Evolutionary conservation across 2,888 invertebrate genomes (phyloP), one percentile per base, ranked within the genome.

Genomic region (Thecophora atra): DNA sequence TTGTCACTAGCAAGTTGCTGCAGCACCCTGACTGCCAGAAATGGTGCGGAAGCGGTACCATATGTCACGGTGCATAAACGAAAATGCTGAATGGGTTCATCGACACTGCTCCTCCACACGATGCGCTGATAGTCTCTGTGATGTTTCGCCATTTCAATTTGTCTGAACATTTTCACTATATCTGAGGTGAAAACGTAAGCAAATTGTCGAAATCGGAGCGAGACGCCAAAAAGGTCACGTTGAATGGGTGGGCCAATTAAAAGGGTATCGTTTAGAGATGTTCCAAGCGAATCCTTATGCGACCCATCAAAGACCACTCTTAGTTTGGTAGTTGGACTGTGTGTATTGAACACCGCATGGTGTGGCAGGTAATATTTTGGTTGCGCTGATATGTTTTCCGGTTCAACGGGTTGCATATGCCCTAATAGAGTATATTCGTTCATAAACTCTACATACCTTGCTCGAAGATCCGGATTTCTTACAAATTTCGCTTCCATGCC

Each of bases 1-100:
- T 72, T 72, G 42, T 77, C 74, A 0, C 26, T n/a, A 0, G 76
- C 74, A 2, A 75, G n/a, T 54, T 76, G 74, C 72, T 75, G 24
- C 51, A 62, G 17, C n/a, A n/a, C n/a, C n/a, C n/a, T n/a, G n/a
- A 58, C 26, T 42, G 51, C 13, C 13, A 52, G 21, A 30, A 70
- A 70, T 13, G 30, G 8, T 30, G 19, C 54, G 26, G 44, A 63
- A 56, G n/a, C 26, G 21, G 24, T 19, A 21, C n/a, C 15, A n/a
- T 54, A 11, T 15, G 54, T 19, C 11, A 37, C 3, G 5, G n/a
- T 54, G 15, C 54, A 15, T n/a, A 11, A 21, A 11, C n/a, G 56
- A 1, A 74, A 52, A 37, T 37, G 37, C 11, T 37, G 37, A 8
- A 37, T 37, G 6, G 37, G 3, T 19, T 54, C 24, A n/a, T 19